Base-by-base conservation (phyloP, 2,113 vertebrate genomes). In the Chamaetylas fuelleborni region DNA sequence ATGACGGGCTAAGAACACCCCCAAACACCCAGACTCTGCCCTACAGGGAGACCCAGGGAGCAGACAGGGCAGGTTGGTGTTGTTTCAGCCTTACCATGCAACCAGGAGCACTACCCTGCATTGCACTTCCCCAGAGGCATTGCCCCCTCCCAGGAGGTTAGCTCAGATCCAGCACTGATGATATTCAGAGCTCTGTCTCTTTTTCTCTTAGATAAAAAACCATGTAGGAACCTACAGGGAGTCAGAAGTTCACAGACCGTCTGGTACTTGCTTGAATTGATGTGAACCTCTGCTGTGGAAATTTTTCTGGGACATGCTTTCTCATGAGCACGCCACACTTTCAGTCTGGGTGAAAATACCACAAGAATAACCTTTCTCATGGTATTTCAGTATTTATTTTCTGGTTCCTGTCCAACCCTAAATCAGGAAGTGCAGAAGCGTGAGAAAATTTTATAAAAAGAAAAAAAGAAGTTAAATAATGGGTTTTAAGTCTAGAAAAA, bases 341-440 rank as follows among this genome's bases (percentile, higher is more conserved):
- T 92, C 87, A 92, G 88, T 94, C 95, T 96, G 92, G 92, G 86
- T 88, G 95, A 96, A 97, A 95, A 96, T 97, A 94, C 95, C 96
- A 96, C 96, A 96, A 95, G 95, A 96, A 94, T 97, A 97, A 96
- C 94, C 94, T 97, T 95, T 97, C 95, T 96, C 96, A 96, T 95
- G 94, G 95, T 96, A 97, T 96, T 96, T 95, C 88, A 96, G 82
- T 96, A 95, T 97, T 97, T 96, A 94, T 97, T 96, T 88, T 96
- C 92, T 96, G 96, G 96, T 97, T 96, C 94, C 95, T 93, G 80
- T 95, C 96, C 96, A 96, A 86, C 64, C 76, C 93, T 96, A 94
- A 96, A 96, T 96, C 96, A 97, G 96, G 96, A 97, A 97, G 94
- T 96, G 48, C 85, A 94, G 94, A 97, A 95, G 95, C 95, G 60